A percentile compares a stretch with the other conserved stretches of the same genome.
Evolutionary conservation across 2,888 invertebrate species (phyloP).

Genomic region (Tenthredo amoena): DNA sequence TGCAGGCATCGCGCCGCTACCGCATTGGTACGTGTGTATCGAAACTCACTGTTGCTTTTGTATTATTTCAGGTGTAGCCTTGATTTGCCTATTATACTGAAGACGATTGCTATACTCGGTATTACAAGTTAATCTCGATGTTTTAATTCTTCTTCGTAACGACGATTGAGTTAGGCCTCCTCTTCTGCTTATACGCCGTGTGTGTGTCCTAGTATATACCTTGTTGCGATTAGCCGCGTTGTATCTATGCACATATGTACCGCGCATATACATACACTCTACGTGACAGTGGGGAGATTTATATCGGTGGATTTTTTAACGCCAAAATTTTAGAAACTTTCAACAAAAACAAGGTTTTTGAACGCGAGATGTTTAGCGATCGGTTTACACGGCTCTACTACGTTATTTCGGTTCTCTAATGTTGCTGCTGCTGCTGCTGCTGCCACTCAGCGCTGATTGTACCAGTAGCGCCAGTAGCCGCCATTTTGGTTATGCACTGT

Average conservation of each 20-base stretch:
- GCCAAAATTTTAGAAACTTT: background rate
- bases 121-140: background rate
- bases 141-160: background rate
- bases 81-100: background rate
- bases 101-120: background rate
- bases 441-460: conserved; percentile 64
- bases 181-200: background rate
- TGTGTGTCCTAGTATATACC: background rate
- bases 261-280: background rate
- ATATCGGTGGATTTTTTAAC: background rate
- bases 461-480: conserved; percentile 73
- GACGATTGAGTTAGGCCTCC: conserved; percentile 5
- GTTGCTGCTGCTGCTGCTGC: conserved; percentile 50
- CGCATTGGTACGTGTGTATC: conserved; percentile 34
- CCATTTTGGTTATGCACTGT: conserved; percentile 69
- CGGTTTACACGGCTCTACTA: background rate
- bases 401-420: background rate
- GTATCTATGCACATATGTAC: background rate
- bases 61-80: background rate
- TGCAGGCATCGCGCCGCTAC: conserved; percentile 51
- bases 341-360: background rate
- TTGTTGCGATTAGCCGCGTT: conserved; percentile 14
- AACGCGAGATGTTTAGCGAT: background rate
- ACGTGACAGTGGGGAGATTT: background rate
- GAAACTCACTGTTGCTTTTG: background rate